Evolutionary conservation across 2,113 vertebrate species (phyloP).

Genomic region (Bettongia penicillata): DNA sequence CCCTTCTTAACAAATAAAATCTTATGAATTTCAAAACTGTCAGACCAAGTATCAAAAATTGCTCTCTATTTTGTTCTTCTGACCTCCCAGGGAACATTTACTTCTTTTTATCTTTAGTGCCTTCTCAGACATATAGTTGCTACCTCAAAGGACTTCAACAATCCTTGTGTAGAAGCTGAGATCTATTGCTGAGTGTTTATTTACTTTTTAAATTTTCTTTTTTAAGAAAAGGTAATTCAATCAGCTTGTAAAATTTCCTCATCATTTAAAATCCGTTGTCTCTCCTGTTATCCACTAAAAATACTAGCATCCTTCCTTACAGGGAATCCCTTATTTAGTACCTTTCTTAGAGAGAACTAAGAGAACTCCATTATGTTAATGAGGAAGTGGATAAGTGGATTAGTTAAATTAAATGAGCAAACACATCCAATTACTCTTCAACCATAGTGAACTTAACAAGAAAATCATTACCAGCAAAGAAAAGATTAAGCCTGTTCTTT

Average conservation of each 20-base stretch:
- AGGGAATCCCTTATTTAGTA: constrained; percentile 30
- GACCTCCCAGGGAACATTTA: not conserved
- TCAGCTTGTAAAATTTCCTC: constrained; percentile 54
- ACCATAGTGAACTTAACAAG: constrained; percentile 64
- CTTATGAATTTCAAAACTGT: not conserved
- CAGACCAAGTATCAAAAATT: not conserved
- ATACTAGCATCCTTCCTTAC: not conserved
- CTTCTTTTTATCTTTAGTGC: not conserved
- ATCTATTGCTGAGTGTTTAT: not conserved
- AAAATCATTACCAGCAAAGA: constrained; percentile 51
- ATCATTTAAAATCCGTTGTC: constrained; percentile 52
- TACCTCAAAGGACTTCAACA: constrained; percentile 15
- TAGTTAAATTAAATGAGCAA: constrained; percentile 75
- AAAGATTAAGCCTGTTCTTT: not conserved
- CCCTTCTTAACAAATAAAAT: not conserved
- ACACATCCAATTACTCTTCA: constrained; percentile 65
- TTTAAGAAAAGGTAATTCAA: constrained; percentile 57
- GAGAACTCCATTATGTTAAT: constrained; percentile 68
- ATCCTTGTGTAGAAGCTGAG: not conserved
- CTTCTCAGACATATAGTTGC: constrained; percentile 48
- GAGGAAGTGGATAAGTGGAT: constrained; percentile 62
- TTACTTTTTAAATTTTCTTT: not conserved
- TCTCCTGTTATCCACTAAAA: constrained; percentile 45
- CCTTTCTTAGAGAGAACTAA: constrained; percentile 58
- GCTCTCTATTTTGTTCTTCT: not conserved